Evolutionary conservation across 2,113 vertebrate genomes (phyloP).

Genomic region (Hypanus sabinus): DNA sequence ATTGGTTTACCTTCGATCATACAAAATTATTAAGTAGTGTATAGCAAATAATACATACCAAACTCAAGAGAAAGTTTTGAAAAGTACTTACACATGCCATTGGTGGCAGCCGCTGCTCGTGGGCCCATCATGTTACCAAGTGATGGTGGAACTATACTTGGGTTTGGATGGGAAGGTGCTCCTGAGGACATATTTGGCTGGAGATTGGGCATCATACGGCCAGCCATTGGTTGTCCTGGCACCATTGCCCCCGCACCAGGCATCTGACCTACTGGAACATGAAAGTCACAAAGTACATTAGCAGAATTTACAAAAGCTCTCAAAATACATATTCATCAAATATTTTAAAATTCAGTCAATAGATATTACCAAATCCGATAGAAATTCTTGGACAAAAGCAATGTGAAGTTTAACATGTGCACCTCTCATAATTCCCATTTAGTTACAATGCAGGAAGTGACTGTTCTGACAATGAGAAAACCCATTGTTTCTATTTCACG

Average conservation of each 20-base stretch:
- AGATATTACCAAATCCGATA: background rate
- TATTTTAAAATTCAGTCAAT: background rate
- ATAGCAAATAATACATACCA: background rate
- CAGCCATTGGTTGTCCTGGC: constrained; percentile 64
- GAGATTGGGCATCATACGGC: constrained; percentile 69
- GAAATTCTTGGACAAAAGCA: background rate
- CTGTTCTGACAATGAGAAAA: too few species aligned
- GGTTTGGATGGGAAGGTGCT: constrained; percentile 44
- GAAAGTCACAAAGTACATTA: background rate
- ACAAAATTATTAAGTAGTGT: background rate
- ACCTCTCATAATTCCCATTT: too few species aligned
- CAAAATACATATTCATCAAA: background rate
- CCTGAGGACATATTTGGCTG: constrained; percentile 62
- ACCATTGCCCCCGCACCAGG: constrained; percentile 59
- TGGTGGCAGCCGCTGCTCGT: constrained; percentile 73
- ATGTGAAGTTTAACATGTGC: too few species aligned
- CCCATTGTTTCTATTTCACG: too few species aligned
- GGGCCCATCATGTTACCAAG: constrained; percentile 68
- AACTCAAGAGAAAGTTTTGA: background rate
- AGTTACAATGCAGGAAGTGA: too few species aligned
- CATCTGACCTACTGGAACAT: constrained; percentile 67
- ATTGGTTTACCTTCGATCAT: background rate
- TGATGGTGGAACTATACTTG: constrained; percentile 51
- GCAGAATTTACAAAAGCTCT: background rate
- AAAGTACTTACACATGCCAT: constrained; percentile 83